These are phyloP conservation scores for Argopecten irradians DNA, from an alignment of 1,140 invertebrate genomes.

Conservation along the genomic window DNA sequence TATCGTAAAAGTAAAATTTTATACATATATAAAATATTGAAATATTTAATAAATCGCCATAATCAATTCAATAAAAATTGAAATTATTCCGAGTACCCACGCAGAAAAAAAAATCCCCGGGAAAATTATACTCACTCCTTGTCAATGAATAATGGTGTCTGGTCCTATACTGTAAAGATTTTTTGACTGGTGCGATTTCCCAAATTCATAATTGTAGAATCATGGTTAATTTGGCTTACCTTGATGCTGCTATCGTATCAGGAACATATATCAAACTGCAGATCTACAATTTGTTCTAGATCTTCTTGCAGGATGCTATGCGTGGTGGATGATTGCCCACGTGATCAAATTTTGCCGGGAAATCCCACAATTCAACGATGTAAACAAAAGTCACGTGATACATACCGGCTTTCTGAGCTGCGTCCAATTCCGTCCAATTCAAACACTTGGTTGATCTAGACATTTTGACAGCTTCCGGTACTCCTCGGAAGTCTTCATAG, in stretches of 20 bases:
- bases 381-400: slow-evolving; percentile 1
- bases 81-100: too few species aligned
- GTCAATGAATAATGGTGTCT: too few species aligned
- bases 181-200: background rate
- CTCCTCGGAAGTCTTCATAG: background rate
- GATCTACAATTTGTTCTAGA: too few species aligned
- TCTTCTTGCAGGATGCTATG: too few species aligned
- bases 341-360: slow-evolving; percentile 15
- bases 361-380: background rate
- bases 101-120: too few species aligned
- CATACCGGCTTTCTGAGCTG: background rate
- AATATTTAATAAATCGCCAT: too few species aligned
- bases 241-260: background rate
- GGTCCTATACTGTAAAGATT: too few species aligned
- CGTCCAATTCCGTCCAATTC: background rate
- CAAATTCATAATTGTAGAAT: background rate
- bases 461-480: background rate
- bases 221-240: background rate
- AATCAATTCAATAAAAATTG: too few species aligned
- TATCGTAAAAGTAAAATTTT: too few species aligned
- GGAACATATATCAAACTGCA: too few species aligned
- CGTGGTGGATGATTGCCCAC: background rate
- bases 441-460: background rate
- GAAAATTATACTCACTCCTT: too few species aligned
- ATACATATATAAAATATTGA: too few species aligned